These are phyloP conservation scores for Sebastes hubbsi DNA, from an alignment of 2,797 vertebrate genomes.

Conservation along the genomic window DNA sequence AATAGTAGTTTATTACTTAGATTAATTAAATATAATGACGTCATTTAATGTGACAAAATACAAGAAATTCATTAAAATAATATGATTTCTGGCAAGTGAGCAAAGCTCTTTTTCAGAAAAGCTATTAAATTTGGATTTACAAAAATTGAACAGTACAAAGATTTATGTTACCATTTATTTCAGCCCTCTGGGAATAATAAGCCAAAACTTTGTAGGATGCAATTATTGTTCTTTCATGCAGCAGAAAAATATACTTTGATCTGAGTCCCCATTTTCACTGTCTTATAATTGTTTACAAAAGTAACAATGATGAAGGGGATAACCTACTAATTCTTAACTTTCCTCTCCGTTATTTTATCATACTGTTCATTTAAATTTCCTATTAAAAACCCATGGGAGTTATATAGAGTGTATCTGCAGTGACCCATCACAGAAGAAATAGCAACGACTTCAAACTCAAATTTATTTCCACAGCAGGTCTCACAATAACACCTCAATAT, in stretches of 20 bases:
- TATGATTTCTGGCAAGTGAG: background rate
- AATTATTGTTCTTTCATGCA: background rate
- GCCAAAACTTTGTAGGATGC: background rate
- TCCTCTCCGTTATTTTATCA: background rate
- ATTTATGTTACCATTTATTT: background rate
- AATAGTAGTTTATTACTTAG: background rate
- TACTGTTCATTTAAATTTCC: background rate
- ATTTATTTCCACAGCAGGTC: background rate
- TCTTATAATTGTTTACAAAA: background rate
- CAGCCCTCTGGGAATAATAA: background rate
- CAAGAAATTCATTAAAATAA: background rate
- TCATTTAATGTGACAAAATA: background rate
- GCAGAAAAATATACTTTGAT: background rate
- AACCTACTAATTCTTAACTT: background rate
- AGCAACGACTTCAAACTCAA: background rate
- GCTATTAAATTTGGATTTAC: background rate
- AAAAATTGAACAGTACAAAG: background rate
- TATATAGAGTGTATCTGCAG: background rate
- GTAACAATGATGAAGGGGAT: background rate
- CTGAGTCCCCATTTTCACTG: background rate
- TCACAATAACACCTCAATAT: background rate
- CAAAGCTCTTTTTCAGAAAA: background rate
- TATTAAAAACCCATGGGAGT: background rate
- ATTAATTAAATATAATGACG: background rate
- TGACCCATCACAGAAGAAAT: background rate